phyloP scores from a whole-genome alignment of 1,140 invertebrate genomes.

The Pachypsylla venusta region DNA sequence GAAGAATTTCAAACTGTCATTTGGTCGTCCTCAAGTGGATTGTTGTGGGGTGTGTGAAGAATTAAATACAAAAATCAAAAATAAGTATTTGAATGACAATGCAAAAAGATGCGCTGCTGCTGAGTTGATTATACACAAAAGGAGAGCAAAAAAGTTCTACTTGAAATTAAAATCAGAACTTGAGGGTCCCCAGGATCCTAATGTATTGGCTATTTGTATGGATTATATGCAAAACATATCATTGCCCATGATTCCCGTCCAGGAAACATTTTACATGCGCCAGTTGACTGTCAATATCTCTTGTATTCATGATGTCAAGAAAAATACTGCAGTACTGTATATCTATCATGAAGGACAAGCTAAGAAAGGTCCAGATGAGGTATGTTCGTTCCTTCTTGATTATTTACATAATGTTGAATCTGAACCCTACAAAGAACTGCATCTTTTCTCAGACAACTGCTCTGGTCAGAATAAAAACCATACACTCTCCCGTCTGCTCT shows the following conservation, averaged over 20 bases:
- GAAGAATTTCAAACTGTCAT: slow-evolving; percentile 20
- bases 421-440: slow-evolving; percentile 22
- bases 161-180: slow-evolving; percentile 21
- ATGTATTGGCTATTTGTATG: slow-evolving; percentile 22
- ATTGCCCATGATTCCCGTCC: slow-evolving; percentile 21
- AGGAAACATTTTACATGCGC: slow-evolving; percentile 23
- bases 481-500: slow-evolving; percentile 14
- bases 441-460: slow-evolving; percentile 19
- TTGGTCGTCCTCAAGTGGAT: slow-evolving; percentile 22
- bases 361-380: slow-evolving; percentile 24
- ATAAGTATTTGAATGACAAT: slow-evolving; percentile 18
- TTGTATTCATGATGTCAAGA: slow-evolving; percentile 25
- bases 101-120: slow-evolving; percentile 24
- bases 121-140: slow-evolving; percentile 24
- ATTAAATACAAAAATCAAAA: slow-evolving; percentile 16
- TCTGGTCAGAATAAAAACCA: slow-evolving; percentile 20
- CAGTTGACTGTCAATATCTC: slow-evolving; percentile 27
- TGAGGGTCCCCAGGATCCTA: slow-evolving; percentile 19
- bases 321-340: slow-evolving; percentile 20
- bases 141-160: slow-evolving; percentile 24
- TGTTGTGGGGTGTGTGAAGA: slow-evolving; percentile 15
- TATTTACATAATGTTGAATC: slow-evolving; percentile 21
- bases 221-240: slow-evolving; percentile 30
- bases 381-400: slow-evolving; percentile 24
- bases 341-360: slow-evolving; percentile 24